Conservation (phyloP, 2,888 invertebrate species). For the Sesia apiformis region DNA sequence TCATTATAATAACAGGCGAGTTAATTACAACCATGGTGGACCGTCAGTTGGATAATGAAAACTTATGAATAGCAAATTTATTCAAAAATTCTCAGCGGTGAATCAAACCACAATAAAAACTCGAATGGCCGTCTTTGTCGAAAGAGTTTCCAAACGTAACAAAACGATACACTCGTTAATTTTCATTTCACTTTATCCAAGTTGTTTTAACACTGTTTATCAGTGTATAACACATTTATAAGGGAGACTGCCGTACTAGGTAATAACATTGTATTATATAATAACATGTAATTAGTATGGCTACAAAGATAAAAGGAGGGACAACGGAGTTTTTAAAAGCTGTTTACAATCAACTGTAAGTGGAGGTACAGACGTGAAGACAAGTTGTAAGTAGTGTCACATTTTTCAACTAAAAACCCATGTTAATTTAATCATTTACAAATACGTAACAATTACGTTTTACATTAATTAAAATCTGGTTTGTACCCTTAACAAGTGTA, state of each 20-base stretch:
- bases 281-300: conserved; percentile 70
- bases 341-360: conserved; percentile 64
- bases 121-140: conserved; percentile 37
- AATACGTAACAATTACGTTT: not conserved
- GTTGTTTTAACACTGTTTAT: conserved; percentile 45
- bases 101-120: conserved; percentile 39
- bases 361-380: conserved; percentile 47
- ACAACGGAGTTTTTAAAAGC: conserved; percentile 65
- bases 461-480: not conserved
- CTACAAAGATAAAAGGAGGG: conserved; percentile 60
- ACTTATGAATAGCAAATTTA: conserved; percentile 44
- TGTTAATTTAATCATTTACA: not conserved
- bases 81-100: conserved; percentile 29
- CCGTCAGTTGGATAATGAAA: conserved; percentile 48
- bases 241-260: conserved; percentile 41
- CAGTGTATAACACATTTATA: conserved; percentile 37
- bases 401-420: not conserved
- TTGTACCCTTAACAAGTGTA: not conserved
- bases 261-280: conserved; percentile 69
- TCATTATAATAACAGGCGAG: conserved; percentile 40
- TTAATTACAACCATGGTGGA: conserved; percentile 32
- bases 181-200: conserved; percentile 34
- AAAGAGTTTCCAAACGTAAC: conserved; percentile 30
- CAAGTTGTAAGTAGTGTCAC: conserved; percentile 13
- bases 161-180: conserved; percentile 42